A percentile compares a stretch with the other conserved stretches of the same genome.
phyloP scores from a whole-genome alignment of 1,140 invertebrate genomes.

The Drosophila ogumai region DNA sequence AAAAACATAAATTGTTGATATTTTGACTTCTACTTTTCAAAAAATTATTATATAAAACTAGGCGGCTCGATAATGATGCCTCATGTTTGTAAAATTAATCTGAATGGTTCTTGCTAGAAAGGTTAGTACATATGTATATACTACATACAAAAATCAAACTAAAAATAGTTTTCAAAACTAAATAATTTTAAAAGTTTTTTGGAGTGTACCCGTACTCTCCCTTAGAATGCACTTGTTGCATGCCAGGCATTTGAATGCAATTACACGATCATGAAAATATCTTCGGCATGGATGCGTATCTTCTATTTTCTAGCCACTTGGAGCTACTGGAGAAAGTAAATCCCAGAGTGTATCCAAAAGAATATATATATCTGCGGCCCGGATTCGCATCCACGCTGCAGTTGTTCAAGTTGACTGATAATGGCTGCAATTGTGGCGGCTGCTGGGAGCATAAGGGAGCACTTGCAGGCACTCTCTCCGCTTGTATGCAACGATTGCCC shows the following conservation, averaged over 20 bases:
- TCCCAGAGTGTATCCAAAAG: conserved; percentile 4
- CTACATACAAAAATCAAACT: no score
- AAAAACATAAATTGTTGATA: no score
- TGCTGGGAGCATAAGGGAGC: conserved; percentile 20
- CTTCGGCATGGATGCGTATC: conserved; percentile 41
- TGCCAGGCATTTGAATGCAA: conserved; percentile 48
- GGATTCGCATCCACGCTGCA: conserved; percentile 28
- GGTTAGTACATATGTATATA: no score
- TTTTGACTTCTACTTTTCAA: no score
- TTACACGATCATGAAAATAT: conserved; percentile 45
- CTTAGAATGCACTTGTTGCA: conserved; percentile 70
- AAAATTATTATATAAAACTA: no score
- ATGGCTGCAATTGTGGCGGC: conserved; percentile 29
- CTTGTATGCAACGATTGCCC: conserved; percentile 21
- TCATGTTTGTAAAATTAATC: no score
- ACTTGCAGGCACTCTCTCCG: conserved; percentile 20
- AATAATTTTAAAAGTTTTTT: neutral
- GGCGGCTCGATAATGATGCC: no score
- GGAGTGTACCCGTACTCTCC: conserved; percentile 3
- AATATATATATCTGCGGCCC: conserved; percentile 16
- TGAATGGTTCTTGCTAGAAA: no score
- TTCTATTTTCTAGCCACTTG: conserved; percentile 35
- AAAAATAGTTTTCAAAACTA: no score
- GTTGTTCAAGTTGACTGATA: conserved; percentile 47
- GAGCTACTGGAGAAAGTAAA: conserved; percentile 13